phyloP scores from a whole-genome alignment of 2,888 invertebrate genomes.

The Phorcus lineatus region DNA sequence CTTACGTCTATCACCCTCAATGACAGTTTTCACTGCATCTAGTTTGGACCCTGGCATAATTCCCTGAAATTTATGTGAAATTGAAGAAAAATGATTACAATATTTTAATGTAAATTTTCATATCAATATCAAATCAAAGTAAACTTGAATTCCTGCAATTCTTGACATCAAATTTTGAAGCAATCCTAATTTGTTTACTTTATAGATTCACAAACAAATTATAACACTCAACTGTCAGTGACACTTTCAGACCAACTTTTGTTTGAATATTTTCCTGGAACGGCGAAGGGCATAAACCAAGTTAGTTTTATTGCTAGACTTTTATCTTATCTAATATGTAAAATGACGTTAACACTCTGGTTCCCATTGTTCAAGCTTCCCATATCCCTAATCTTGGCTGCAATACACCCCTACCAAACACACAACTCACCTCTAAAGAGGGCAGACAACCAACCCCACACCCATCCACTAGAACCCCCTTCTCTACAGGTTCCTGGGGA shows the following conservation, averaged over 20 bases:
- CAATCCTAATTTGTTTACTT: no score
- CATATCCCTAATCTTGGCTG: no score
- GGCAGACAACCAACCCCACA: conserved; percentile 67
- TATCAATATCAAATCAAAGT: neutral
- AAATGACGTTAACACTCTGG: no score
- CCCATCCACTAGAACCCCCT: conserved; percentile 58
- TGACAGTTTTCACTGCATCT: conserved; percentile 48
- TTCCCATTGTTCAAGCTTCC: no score
- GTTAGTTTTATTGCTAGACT: no score
- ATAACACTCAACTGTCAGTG: no score
- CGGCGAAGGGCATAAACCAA: no score
- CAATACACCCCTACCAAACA: neutral
- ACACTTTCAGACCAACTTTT: no score
- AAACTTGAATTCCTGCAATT: neutral
- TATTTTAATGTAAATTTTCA: neutral
- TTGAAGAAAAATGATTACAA: neutral
- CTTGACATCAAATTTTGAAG: no score
- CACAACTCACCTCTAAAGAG: conserved; percentile 57
- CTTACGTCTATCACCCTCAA: conserved; percentile 66
- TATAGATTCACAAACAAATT: no score
- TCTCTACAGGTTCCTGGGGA: conserved; percentile 44
- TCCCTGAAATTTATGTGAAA: neutral
- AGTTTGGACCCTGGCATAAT: conserved; percentile 49
- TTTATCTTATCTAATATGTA: no score
- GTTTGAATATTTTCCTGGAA: no score